Percentiles rank a stretch among this genome's conserved stretches.
Evolutionary conservation across 2,888 invertebrate species (phyloP).

Genomic region (Lathronympha strigana): DNA sequence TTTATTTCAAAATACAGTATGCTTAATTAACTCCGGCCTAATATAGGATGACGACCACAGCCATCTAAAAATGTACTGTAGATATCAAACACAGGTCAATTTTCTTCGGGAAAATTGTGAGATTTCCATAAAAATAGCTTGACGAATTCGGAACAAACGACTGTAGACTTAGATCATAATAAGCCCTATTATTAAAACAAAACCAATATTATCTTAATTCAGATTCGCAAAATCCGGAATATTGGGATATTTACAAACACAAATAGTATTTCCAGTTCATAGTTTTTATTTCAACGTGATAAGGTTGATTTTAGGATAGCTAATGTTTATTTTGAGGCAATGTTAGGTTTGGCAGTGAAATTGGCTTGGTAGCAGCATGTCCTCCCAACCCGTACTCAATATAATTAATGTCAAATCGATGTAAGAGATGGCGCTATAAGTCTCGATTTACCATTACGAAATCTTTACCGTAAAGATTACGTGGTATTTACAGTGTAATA

Average conservation of each 20-base stretch:
- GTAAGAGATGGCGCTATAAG: too few relatives aligned
- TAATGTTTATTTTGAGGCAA: neutral
- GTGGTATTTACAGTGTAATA: too few relatives aligned
- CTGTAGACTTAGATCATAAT: neutral
- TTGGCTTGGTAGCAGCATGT: slow-evolving; percentile 61
- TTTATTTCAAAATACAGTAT: too few relatives aligned
- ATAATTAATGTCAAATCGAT: too few relatives aligned
- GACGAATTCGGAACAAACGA: neutral
- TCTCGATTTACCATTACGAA: too few relatives aligned
- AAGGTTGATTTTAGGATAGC: slow-evolving; percentile 1
- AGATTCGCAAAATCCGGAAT: slow-evolving; percentile 49
- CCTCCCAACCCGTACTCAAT: too few relatives aligned
- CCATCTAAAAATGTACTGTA: too few relatives aligned
- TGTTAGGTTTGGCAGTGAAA: slow-evolving; percentile 50
- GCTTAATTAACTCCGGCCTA: too few relatives aligned
- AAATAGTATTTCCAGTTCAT: neutral
- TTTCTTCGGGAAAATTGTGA: too few relatives aligned
- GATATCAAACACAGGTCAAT: too few relatives aligned
- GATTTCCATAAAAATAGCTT: neutral
- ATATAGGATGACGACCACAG: too few relatives aligned
- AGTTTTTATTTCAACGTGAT: slow-evolving; percentile 1
- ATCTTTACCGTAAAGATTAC: too few relatives aligned
- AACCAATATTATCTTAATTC: slow-evolving; percentile 44
- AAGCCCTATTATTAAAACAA: slow-evolving; percentile 16
- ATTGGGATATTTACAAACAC: slow-evolving; percentile 35